Evolutionary conservation across 92 coral and sea anemone genomes (phyloP), one percentile per base, ranked within the genome.

Genomic region (Galaxea fascicularis): DNA sequence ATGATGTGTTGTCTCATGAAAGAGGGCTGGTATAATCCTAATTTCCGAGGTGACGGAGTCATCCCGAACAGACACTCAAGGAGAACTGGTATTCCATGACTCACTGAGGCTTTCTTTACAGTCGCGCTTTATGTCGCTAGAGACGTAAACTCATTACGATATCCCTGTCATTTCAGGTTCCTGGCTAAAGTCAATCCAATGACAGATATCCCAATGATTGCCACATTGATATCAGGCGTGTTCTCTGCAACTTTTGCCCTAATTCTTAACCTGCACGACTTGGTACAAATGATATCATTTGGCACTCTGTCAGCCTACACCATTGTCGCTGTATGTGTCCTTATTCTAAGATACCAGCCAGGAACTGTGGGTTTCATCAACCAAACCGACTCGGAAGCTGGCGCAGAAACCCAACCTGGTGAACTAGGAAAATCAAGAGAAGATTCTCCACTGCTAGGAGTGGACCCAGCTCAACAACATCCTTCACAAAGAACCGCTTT

Each of bases 211-310:
- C 98, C 98, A 27, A 65, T 92, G 35, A 74, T 94, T 35, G 98
- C 98, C 16, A 90, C 94, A 0, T 66, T 96, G 20, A 30, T 90
- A 71, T 84, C 94, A 20, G 98, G 98, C 14, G 31, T 86, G 14
- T 65, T 94, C 0, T 89, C 98, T 49, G 95, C 96, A n/a, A 13
- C 92, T 59, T 76, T 96, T n/a, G 98, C 98, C 54, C 70, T 94
- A 62, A 62, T 96, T 59, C 87, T 96, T 69, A 93, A 94, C 65
- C 76, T 96, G 46, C 89, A 84, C 22, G 92, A 87, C 30, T 78
- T 96, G 46, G 98, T 92, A 0, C 98, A 96, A 44, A 96, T 96
- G 98, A 82, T 96, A 92, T 93, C 94, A 0, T 92, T 96, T 53
- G 98, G 98, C 0, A 96, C 98, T 0, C 89, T 94, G 8, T 85